Evolutionary conservation across 2,113 vertebrate genomes (phyloP).

Genomic region (Petrocephalus zakoni): DNA sequence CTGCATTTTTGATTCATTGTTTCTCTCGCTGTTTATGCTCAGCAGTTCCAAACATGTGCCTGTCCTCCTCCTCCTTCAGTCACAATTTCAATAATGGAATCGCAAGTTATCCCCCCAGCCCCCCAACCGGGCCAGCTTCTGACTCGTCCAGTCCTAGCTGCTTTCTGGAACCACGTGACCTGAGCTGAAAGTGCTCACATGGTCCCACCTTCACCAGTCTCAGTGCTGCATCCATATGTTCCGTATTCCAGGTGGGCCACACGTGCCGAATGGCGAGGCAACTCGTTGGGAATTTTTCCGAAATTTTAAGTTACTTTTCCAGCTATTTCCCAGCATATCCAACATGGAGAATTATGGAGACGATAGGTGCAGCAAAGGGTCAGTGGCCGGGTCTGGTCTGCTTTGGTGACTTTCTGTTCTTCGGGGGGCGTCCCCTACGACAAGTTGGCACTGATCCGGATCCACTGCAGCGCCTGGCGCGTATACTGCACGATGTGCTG

Average conservation of each 20-base stretch:
- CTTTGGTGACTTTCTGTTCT: neutral
- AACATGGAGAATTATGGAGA: neutral
- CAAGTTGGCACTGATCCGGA: slow-evolving; percentile 80
- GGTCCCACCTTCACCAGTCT: neutral
- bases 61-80: neutral
- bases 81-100: neutral
- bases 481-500: slow-evolving; percentile 92
- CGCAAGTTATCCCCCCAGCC: neutral
- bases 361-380: neutral
- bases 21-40: neutral
- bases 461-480: slow-evolving; percentile 94
- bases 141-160: neutral
- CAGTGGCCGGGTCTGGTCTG: neutral
- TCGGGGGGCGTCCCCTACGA: slow-evolving; percentile 53
- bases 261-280: neutral
- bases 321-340: neutral
- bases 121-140: neutral
- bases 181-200: neutral
- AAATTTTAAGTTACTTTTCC: neutral
- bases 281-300: neutral
- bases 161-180: neutral
- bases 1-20: neutral
- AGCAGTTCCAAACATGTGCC: neutral
- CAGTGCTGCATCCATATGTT: neutral
- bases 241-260: neutral